A percentile compares a stretch with the other conserved stretches of the same genome.
Evolutionary conservation across 2,113 vertebrate genomes (phyloP).

Genomic region (Piprites chloris): DNA sequence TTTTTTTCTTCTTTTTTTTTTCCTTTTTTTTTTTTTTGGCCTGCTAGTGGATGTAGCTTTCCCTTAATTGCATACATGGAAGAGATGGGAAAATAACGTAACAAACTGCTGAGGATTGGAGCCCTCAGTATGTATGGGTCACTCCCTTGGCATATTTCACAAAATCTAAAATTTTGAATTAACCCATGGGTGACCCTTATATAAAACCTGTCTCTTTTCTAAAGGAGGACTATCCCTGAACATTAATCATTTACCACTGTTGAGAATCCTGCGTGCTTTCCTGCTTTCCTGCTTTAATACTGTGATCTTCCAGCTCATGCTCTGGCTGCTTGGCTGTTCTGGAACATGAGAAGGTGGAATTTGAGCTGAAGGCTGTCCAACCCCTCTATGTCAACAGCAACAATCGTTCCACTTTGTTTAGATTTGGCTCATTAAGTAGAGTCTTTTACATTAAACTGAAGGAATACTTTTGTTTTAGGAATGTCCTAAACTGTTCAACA

Average conservation of each 20-base stretch:
- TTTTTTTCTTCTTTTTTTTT: neutral
- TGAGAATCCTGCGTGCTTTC: conserved; percentile 21
- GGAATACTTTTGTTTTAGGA: neutral
- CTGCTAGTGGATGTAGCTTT: neutral
- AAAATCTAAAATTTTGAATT: neutral
- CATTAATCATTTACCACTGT: neutral
- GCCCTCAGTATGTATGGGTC: neutral
- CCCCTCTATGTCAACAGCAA: neutral
- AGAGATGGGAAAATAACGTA: neutral
- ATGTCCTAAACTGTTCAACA: neutral
- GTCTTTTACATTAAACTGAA: neutral
- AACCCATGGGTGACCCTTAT: neutral
- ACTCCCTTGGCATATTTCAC: neutral
- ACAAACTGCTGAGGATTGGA: neutral
- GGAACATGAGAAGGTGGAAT: neutral
- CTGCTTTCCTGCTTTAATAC: neutral
- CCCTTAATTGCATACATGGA: neutral
- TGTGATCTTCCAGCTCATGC: neutral
- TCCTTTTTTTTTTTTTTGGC: too few species aligned
- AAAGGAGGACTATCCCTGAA: conserved; percentile 53
- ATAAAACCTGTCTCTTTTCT: conserved; percentile 57
- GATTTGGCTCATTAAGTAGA: neutral
- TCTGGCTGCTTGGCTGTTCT: neutral
- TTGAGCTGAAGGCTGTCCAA: neutral
- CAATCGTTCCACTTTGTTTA: neutral